These are phyloP conservation scores for Campaea margaritaria DNA, from an alignment of 2,888 invertebrate genomes.

Conservation along the genomic window DNA sequence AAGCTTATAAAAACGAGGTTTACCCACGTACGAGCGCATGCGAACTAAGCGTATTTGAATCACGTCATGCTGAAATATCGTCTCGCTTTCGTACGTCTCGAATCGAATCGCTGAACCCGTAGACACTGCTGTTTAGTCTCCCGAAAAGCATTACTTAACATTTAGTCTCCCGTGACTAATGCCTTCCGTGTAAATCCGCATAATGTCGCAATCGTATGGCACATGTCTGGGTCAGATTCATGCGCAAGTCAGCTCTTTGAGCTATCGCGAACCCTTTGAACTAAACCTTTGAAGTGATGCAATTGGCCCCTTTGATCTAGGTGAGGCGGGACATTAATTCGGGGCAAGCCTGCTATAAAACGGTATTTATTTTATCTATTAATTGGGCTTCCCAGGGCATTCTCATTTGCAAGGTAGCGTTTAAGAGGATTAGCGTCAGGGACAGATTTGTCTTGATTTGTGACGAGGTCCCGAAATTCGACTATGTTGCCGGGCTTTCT, in stretches of 20 bases:
- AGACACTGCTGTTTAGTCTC: slow-evolving; percentile 4
- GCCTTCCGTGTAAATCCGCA: slow-evolving; percentile 13
- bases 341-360: slow-evolving; percentile 26
- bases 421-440: not conserved
- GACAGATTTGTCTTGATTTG: not conserved
- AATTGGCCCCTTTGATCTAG: slow-evolving; percentile 42
- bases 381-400: slow-evolving; percentile 11
- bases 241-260: slow-evolving; percentile 33
- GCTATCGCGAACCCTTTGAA: slow-evolving; percentile 38
- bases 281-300: slow-evolving; percentile 41
- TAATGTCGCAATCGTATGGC: slow-evolving; percentile 31
- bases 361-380: slow-evolving; percentile 29
- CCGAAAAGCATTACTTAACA: slow-evolving; percentile 11
- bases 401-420: not conserved
- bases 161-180: slow-evolving; percentile 20
- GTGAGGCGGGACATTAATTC: slow-evolving; percentile 35
- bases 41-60: too few species aligned
- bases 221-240: slow-evolving; percentile 35
- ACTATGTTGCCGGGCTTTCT: too few species aligned
- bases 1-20: too few species aligned
- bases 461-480: not conserved
- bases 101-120: slow-evolving; percentile 11
- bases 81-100: not conserved
- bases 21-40: too few species aligned
- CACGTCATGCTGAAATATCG: not conserved